Conservation (phyloP, 1,140 invertebrate species). For the Marisa cornuarietis region DNA sequence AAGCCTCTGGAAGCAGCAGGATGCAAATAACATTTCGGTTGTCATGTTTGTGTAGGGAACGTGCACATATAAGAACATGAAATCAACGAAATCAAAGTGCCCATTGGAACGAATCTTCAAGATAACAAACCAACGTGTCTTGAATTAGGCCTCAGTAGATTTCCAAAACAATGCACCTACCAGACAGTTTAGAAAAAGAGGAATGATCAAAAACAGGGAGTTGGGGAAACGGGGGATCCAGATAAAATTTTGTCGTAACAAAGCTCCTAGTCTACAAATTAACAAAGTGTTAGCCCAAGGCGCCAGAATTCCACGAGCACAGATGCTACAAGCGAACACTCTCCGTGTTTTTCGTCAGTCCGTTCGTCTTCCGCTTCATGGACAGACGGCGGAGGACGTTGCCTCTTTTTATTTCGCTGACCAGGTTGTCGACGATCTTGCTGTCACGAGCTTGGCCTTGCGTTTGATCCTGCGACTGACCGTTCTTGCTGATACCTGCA, state of each 20-base stretch:
- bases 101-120: no score
- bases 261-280: background rate
- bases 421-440: slow-evolving; percentile 61
- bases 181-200: background rate
- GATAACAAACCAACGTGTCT: no score
- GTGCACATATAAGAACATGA: no score
- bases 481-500: slow-evolving; percentile 9
- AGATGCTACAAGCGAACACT: slow-evolving; percentile 21
- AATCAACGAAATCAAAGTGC: no score
- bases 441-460: slow-evolving; percentile 29
- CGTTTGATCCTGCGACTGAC: background rate
- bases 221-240: no score
- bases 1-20: no score
- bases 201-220: no score
- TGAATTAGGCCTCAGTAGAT: no score
- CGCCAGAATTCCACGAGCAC: no score
- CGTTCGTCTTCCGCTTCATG: slow-evolving; percentile 43
- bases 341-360: slow-evolving; percentile 18
- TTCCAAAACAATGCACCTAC: background rate
- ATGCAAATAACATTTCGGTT: no score
- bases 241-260: background rate
- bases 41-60: no score
- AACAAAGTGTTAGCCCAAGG: background rate
- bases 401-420: slow-evolving; percentile 56
- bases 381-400: slow-evolving; percentile 57